A percentile compares a stretch with the other conserved stretches of the same genome.
Conservation (phyloP, 2,113 vertebrate species). For the Trichechus manatus region DNA sequence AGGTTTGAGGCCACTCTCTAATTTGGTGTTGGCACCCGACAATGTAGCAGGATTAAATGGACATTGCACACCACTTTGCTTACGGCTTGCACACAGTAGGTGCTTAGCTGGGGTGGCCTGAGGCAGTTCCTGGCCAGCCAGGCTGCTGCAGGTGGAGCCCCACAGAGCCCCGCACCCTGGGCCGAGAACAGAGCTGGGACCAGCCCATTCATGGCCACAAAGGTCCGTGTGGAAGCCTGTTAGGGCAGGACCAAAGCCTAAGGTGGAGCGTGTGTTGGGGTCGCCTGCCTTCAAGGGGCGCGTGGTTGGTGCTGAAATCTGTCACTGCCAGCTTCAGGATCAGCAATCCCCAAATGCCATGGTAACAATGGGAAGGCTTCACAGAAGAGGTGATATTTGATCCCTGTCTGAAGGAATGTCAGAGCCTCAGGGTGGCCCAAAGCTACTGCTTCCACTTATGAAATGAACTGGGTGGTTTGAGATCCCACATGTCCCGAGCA, state of each 20-base stretch:
- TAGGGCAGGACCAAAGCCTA: not conserved
- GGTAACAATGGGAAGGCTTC: not conserved
- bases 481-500: not conserved
- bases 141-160: not conserved
- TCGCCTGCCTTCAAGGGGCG: not conserved
- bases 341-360: not conserved
- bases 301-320: not conserved
- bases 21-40: not conserved
- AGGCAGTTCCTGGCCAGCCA: not conserved
- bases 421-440: not conserved
- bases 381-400: not conserved
- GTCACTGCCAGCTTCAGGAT: not conserved
- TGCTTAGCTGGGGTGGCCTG: not conserved
- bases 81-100: not conserved
- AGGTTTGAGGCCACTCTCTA: not conserved
- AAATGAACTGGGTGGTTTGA: not conserved
- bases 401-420: not conserved
- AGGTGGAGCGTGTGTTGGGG: not conserved
- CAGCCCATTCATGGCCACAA: not conserved
- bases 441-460: not conserved
- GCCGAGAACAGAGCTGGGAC: not conserved
- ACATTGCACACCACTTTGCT: not conserved
- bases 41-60: not conserved
- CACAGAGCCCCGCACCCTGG: not conserved
- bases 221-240: not conserved